Evolutionary conservation across 2,888 invertebrate species (phyloP).

Genomic region (Noctua janthina): DNA sequence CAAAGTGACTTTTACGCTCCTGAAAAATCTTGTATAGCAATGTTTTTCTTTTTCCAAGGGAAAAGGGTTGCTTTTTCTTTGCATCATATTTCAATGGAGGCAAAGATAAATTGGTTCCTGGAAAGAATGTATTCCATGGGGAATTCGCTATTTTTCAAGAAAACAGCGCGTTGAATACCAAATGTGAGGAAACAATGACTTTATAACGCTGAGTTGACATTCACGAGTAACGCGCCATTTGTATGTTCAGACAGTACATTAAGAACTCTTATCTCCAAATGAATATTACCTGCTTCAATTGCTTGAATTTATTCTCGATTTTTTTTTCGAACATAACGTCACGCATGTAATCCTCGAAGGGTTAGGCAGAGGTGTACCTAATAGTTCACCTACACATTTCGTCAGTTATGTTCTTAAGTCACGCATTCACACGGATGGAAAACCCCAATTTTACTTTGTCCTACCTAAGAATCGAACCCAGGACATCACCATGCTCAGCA

Average conservation of each 20-base stretch:
- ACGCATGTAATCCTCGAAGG: not conserved
- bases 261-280: constrained; percentile 22
- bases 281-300: not conserved
- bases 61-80: constrained; percentile 56
- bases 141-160: constrained; percentile 81
- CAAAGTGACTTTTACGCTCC: constrained; percentile 30
- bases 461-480: not conserved
- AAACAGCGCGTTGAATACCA: constrained; percentile 80
- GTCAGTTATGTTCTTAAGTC: not conserved
- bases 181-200: constrained; percentile 71
- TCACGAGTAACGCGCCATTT: constrained; percentile 57
- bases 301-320: not conserved
- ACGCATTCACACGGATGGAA: not conserved
- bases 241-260: constrained; percentile 41
- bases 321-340: not conserved
- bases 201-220: constrained; percentile 67
- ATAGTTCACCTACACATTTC: not conserved
- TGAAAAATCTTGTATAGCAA: constrained; percentile 9
- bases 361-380: not conserved
- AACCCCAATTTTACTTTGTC: not conserved
- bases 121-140: constrained; percentile 75
- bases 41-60: constrained; percentile 17
- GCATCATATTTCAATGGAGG: constrained; percentile 12
- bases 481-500: not conserved
- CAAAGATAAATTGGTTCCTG: constrained; percentile 65